Conservation (phyloP, 2,113 vertebrate species). For the Eptesicus fuscus region DNA sequence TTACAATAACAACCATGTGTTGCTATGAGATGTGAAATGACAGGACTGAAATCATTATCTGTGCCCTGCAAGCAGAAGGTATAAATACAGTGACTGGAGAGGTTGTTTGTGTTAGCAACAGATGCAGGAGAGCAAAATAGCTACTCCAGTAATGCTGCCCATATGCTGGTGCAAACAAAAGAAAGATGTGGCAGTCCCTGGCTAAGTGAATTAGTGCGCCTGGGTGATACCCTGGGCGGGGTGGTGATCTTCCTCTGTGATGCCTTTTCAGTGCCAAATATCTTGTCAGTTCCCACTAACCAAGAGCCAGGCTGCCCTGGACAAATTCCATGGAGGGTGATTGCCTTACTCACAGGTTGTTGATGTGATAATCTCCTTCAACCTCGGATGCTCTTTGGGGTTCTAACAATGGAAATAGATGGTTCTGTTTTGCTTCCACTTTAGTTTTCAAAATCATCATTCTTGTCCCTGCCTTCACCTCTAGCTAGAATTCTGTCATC, state of each 20-base stretch:
- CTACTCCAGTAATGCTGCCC: not conserved
- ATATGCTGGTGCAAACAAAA: not conserved
- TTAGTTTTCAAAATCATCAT: not conserved
- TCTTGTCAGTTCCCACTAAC: not conserved
- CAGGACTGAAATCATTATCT: slow-evolving; percentile 16
- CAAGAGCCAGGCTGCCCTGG: not conserved
- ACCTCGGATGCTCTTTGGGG: not conserved
- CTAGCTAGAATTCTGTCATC: not conserved
- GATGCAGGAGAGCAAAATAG: slow-evolving; percentile 23
- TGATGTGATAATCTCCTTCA: not conserved
- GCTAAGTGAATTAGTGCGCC: slow-evolving; percentile 40
- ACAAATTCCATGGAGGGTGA: not conserved
- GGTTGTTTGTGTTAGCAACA: slow-evolving; percentile 38
- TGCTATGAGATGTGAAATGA: not conserved
- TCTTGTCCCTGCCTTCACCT: not conserved
- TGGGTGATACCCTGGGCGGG: not conserved
- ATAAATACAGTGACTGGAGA: not conserved
- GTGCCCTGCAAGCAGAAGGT: slow-evolving; percentile 15
- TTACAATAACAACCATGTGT: slow-evolving; percentile 42
- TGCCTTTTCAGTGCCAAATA: slow-evolving; percentile 3
- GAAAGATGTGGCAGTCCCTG: not conserved
- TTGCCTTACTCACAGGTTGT: not conserved
- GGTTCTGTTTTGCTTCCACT: not conserved
- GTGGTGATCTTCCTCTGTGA: slow-evolving; percentile 21
- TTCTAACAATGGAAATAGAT: not conserved